Percentiles rank a stretch among this genome's conserved stretches.
Conservation (phyloP, 2,113 vertebrate genomes). For the Cinclus mexicanus region DNA sequence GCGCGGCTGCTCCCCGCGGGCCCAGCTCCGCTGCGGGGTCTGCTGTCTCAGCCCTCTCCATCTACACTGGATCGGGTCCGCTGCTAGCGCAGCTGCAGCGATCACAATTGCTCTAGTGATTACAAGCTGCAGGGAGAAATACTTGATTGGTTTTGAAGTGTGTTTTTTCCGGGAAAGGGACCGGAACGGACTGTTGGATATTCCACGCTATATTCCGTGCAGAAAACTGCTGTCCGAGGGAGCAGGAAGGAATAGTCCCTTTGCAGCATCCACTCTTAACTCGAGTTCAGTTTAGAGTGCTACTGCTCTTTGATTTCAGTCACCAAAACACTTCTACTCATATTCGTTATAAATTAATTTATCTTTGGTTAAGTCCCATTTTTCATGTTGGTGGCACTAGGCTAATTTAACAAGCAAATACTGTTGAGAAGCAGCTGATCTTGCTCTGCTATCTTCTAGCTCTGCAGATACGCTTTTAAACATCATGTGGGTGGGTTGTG, state of each 20-base stretch:
- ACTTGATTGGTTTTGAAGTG: background rate
- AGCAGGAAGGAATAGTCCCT: background rate
- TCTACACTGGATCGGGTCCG: accelerated
- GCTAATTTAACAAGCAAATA: background rate
- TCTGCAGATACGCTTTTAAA: background rate
- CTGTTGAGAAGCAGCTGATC: background rate
- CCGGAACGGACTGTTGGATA: background rate
- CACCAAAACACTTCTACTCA: background rate
- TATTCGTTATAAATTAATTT: background rate
- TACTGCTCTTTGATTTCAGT: background rate
- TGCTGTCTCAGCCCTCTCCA: background rate
- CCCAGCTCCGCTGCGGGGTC: no score
- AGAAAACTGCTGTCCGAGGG: background rate
- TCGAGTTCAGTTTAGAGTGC: background rate
- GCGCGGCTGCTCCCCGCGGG: background rate
- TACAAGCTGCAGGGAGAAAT: background rate
- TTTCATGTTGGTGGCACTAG: background rate
- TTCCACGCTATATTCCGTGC: background rate
- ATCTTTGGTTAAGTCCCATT: background rate
- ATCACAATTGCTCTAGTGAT: background rate
- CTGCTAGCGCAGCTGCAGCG: no score
- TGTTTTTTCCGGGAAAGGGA: background rate
- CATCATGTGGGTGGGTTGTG: background rate
- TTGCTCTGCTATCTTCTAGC: background rate
- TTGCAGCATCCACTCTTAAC: background rate